Evolutionary conservation across 2,113 vertebrate genomes (phyloP).

Genomic region (Eleginops maclovinus): DNA sequence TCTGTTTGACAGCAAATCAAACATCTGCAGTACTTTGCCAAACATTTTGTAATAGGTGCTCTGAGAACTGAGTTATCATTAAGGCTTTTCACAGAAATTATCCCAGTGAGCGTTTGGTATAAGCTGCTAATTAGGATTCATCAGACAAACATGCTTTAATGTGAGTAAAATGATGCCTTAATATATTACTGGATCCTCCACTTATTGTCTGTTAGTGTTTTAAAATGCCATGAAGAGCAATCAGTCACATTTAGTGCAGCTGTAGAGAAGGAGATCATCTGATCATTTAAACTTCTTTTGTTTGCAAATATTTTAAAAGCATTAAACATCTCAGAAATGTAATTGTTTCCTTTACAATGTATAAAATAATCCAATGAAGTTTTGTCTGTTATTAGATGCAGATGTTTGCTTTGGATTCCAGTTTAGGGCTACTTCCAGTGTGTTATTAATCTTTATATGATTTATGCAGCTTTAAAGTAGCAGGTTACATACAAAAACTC

Average conservation of each 20-base stretch:
- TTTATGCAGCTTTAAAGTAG: conserved; percentile 42
- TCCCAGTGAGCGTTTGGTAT: conserved; percentile 1
- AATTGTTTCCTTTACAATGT: conserved; percentile 17
- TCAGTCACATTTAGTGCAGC: neutral
- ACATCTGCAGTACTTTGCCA: conserved; percentile 31
- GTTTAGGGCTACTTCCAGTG: conserved; percentile 2
- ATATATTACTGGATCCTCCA: neutral
- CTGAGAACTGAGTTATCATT: no score
- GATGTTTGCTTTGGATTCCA: conserved; percentile 43
- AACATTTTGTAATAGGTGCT: conserved; percentile 39
- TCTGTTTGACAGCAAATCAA: conserved; percentile 48
- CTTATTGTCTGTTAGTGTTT: conserved; percentile 14
- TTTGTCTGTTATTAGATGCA: conserved; percentile 35
- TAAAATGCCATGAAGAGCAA: conserved; percentile 3
- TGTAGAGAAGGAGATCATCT: neutral
- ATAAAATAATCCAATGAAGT: conserved; percentile 48
- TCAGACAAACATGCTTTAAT: conserved; percentile 4
- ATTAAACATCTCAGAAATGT: conserved; percentile 39
- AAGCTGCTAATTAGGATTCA: conserved; percentile 41
- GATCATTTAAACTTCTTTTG: conserved; percentile 1
- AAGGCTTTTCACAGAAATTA: conserved; percentile 16
- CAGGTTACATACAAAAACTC: conserved; percentile 30
- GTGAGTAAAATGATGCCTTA: neutral
- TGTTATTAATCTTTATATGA: conserved; percentile 30
- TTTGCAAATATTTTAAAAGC: conserved; percentile 42